Evolutionary conservation across 2,797 vertebrate genomes (phyloP), one percentile per base, ranked within the genome.

Genomic region (Pipistrellus pygmaeus): DNA sequence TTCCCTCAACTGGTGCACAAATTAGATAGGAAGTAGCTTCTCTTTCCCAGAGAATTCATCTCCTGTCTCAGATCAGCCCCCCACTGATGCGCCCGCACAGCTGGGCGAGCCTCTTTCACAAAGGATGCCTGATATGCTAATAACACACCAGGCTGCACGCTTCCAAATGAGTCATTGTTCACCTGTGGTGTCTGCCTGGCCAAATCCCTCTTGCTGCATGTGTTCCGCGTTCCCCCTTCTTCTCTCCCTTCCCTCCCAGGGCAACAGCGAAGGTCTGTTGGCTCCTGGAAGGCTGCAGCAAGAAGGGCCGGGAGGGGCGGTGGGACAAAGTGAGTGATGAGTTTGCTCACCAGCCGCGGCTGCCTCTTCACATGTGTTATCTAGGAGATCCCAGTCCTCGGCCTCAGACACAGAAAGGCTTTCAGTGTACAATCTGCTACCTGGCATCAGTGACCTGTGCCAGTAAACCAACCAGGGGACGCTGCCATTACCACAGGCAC

Each of bases 321-420:
- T 95, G 4, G 82, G 91, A 93, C 77, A 53, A 93, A 25, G 6
- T 88, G 95, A 95, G 64, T 83, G 85, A 97, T 94, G 94, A 86
- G 76, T 85, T 95, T 88, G 83, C 64, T 92, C 48, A 85, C 10
- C 44, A 96, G 68, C 60, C 55, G 55, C 96, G 85, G 75, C 94
- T 89, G 83, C 87, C 57, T 96, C 85, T 14, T 96, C 82, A 90
- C 97, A 96, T 88, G 97, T 75, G 85, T 76, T 96, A 27, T 96
- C 27, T 90, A 38, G 32, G 92, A 77, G 55, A 94, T 91, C 88
- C 93, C 73, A 95, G 88, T 87, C 90, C 90, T 92, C 92, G 94
- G 91, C 92, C 44, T 11, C 62, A 91, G 72, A 88, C 72, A 53
- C 73, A 93, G 83, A 88, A 90, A 86, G 57, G 30, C 83, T 93